These are phyloP conservation scores for Andrena flavipes DNA, from an alignment of 2,888 invertebrate genomes.

Conservation along the genomic window DNA sequence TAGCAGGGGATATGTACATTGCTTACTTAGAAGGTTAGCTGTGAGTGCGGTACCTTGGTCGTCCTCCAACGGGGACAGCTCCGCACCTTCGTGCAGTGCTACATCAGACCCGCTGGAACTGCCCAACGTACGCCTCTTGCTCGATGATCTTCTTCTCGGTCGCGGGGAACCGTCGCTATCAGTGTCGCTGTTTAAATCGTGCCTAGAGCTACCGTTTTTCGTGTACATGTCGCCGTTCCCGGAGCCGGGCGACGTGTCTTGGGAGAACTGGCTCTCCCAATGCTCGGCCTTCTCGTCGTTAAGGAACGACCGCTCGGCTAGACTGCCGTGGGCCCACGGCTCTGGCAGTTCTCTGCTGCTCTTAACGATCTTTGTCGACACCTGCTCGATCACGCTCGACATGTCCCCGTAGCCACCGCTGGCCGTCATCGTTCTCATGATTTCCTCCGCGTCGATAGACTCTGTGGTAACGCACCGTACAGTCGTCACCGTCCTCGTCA, in stretches of 20 bases:
- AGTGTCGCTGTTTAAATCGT: slow-evolving; percentile 81
- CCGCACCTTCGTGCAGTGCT: slow-evolving; percentile 88
- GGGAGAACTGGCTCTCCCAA: slow-evolving; percentile 81
- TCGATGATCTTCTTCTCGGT: slow-evolving; percentile 79
- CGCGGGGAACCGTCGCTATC: slow-evolving; percentile 82
- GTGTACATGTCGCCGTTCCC: slow-evolving; percentile 79
- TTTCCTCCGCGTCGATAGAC: slow-evolving; percentile 46
- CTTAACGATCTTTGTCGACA: slow-evolving; percentile 36
- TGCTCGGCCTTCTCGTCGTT: slow-evolving; percentile 64
- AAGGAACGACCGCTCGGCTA: slow-evolving; percentile 29
- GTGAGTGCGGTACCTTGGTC: slow-evolving; percentile 87
- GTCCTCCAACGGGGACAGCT: slow-evolving; percentile 87
- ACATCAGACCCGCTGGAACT: slow-evolving; percentile 89
- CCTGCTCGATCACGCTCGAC: slow-evolving; percentile 30
- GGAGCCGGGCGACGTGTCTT: slow-evolving; percentile 82
- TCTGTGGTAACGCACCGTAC: slow-evolving; percentile 64
- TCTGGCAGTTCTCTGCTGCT: slow-evolving; percentile 43
- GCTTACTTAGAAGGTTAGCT: slow-evolving; percentile 84
- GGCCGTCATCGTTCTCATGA: slow-evolving; percentile 43
- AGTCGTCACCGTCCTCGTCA: slow-evolving; percentile 66
- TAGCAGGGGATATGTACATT: slow-evolving; percentile 82
- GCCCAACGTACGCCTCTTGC: slow-evolving; percentile 86
- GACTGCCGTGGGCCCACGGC: slow-evolving; percentile 51
- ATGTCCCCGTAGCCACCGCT: slow-evolving; percentile 36
- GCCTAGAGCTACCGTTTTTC: slow-evolving; percentile 79